Base-by-base conservation (phyloP, 2,888 invertebrate genomes). In the Crossocerus cetratus region DNA sequence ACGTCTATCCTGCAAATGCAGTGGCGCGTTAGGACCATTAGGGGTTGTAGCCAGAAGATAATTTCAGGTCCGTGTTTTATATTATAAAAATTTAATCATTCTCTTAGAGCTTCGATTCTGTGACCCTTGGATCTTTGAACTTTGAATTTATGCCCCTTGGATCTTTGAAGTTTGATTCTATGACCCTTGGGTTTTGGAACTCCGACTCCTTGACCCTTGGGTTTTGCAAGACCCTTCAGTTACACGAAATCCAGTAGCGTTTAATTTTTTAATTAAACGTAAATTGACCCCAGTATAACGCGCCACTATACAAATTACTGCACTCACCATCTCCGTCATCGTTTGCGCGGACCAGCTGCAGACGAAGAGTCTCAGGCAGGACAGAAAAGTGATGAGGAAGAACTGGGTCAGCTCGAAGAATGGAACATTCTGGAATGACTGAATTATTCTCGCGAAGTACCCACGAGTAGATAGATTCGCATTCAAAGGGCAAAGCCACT, bases 321-420 rank as follows among this genome's bases (percentile, higher is more conserved):
- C 0, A 68, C 57, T 72, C 44, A 80, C 80, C 22, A 58, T 62
- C n/a, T 72, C 65, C 3, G 76, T 78, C 69, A 80, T 55, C 11
- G 18, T 14, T 5, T 76, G 54, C 3, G 74, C 78, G 0, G 72
- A 68, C 66, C 72, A 78, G n/a, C 76, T 70, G 44, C 74, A 72
- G 0, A 74, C 45, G 3, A 66, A 65, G 8, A 78, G 64, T 23
- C 76, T 61, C 5, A 72, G 14, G 16, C 62, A 13, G 2, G 76
- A 69, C 4, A 74, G 44, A 11, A 68, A 21, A 2, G 66, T 72
- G 2, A 78, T 57, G 0, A 62, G 13, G 16, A 66, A 14, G 32
- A 77, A 80, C 21, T 74, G 69, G 0, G 65, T 56, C 11, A 66
- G 13, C 20, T 62, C 69, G n/a, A 69, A 45, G 2, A 57, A 5